Evolutionary conservation across 2,888 invertebrate species (phyloP).

Genomic region (Azorinus chamasolen): DNA sequence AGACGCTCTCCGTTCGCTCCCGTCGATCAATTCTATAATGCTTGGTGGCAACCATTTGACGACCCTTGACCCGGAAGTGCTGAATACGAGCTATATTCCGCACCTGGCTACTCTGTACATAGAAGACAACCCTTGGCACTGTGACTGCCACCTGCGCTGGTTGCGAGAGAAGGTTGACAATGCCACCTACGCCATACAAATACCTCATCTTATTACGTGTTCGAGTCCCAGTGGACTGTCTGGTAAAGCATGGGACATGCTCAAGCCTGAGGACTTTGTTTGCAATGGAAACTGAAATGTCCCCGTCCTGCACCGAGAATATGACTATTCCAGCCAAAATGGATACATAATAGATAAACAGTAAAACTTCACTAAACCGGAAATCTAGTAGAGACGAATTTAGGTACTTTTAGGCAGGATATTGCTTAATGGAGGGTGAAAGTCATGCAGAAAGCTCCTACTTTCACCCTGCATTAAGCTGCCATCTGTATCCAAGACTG

Average conservation of each 20-base stretch:
- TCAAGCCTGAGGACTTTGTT: constrained; percentile 65
- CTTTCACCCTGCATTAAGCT: too few species aligned
- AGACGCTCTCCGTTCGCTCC: constrained; percentile 48
- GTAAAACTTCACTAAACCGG: too few species aligned
- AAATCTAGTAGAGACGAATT: too few species aligned
- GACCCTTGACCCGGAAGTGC: constrained; percentile 44
- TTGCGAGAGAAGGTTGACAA: constrained; percentile 56
- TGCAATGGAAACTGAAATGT: constrained; percentile 34
- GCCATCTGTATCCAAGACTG: too few species aligned
- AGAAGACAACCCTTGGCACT: constrained; percentile 66
- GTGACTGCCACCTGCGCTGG: constrained; percentile 69
- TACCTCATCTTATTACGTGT: constrained; percentile 64
- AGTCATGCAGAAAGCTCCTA: too few species aligned
- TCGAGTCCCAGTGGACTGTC: constrained; percentile 52
- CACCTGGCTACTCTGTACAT: constrained; percentile 55
- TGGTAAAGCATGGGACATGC: constrained; percentile 64
- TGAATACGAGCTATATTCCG: constrained; percentile 43
- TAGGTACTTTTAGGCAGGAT: too few species aligned
- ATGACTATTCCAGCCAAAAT: too few species aligned
- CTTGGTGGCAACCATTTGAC: constrained; percentile 57
- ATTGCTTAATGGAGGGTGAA: too few species aligned
- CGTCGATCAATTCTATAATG: constrained; percentile 49
- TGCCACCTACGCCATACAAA: constrained; percentile 55
- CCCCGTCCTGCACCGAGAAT: too few species aligned
- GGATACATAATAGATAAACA: too few species aligned